Conservation (phyloP, 2,113 vertebrate species). For the Erpornis zantholeuca region DNA sequence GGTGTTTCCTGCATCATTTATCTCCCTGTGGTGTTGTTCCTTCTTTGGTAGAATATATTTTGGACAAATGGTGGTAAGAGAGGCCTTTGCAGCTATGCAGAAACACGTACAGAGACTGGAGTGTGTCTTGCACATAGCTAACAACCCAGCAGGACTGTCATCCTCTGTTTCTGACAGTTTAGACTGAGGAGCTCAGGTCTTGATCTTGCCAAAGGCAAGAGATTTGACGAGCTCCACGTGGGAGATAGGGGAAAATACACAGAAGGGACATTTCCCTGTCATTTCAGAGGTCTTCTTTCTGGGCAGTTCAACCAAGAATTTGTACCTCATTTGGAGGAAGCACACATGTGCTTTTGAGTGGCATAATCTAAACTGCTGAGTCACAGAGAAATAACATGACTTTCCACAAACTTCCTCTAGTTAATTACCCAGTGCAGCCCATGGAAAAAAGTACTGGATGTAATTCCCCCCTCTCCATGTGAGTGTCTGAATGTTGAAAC, state of each 20-base stretch:
- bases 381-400: neutral
- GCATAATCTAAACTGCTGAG: neutral
- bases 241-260: neutral
- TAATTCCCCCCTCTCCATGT: rapidly evolving
- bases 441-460: neutral
- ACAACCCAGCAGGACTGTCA: neutral
- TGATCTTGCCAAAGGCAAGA: neutral
- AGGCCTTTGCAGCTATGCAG: neutral
- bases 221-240: neutral
- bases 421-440: neutral
- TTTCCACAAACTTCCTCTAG: neutral
- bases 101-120: neutral
- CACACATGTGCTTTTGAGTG: neutral
- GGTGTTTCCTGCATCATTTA: neutral
- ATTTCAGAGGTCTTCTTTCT: neutral
- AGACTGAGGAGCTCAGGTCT: neutral
- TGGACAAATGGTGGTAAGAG: neutral
- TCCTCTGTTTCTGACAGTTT: neutral
- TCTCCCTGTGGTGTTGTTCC: neutral
- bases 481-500: neutral
- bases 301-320: neutral
- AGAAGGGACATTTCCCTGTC: neutral
- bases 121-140: neutral
- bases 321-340: neutral
- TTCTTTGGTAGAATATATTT: neutral